Base-by-base conservation (phyloP, 1,140 invertebrate species). In the Eciton burchellii region DNA sequence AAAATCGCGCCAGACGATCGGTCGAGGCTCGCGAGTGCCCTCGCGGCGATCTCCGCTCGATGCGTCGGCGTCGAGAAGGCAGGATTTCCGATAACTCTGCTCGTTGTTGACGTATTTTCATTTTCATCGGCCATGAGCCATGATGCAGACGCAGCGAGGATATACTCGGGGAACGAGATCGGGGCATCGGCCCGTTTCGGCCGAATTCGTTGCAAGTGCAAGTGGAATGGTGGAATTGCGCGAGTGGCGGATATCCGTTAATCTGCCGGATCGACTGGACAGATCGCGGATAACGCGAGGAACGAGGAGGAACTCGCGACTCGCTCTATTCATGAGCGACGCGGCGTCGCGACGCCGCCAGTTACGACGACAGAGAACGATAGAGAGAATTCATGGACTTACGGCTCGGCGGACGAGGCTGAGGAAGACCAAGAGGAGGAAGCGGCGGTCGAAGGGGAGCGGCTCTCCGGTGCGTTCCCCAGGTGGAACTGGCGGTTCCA, bases 361-460 rank as follows among this genome's bases (percentile, higher is more conserved):
- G 43, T 76, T 49, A 65, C 19, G 21, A 16, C 4, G 35, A 8
- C 4, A 26, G 21, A 29, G 24, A 77, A 66, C 5, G n/a, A 57
- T 35, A 35, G n/a, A n/a, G n/a, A 59, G 16, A 12, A 12, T 2
- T 81, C 60, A n/a, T 19, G 9, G 19, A 81, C 77, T 81, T 81
- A 81, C 68, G 19, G 47, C 19, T 52, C 26, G 12, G n/a, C n/a
- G 29, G 4, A 43, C 5, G 52, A 16, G 16, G 16, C 21, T 47
- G 26, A n/a, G n/a, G n/a, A n/a, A n/a, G n/a, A n/a, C n/a, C n/a
- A 47, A 6, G 68, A 72, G 21, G 43, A 49, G 14, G 19, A 49
- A 59, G 41, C 35, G 52, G 19, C 6, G 2, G 74, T 54, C 26
- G 70, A 73, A 43, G 29, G 16, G 43, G 47, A 45, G 9, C 24